Base-by-base conservation (phyloP, 2,888 invertebrate genomes). In the Resseliella maxima region DNA sequence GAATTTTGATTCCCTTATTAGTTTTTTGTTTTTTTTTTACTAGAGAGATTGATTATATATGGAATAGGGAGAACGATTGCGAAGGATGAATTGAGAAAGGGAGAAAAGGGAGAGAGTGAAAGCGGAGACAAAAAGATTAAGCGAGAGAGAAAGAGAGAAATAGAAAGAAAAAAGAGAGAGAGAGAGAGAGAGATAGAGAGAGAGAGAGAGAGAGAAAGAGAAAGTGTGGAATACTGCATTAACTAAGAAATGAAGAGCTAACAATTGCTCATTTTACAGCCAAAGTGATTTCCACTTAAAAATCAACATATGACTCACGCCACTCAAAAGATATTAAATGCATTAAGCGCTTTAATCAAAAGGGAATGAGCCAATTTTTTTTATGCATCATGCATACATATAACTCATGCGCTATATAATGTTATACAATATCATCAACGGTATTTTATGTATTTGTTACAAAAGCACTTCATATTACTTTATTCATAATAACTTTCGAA, bases 211-310 rank as follows among this genome's bases (percentile, higher is more conserved):
- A 41, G 41, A 41, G 41, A 41, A 41, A 41, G 41, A 41, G 41
- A 41, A 12, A 41, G 12, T n/a, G n/a, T n/a, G n/a, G 45, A 45
- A 10, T 45, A 45, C 5, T 45, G 45, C 45, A 45, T 5, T 45
- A 41, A 15, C 15, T 18, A 8, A 18, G 12, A 59, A 24, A 2
- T 24, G 27, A 5, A 59, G 59, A 18, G 12, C 59, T 24, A 59
- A 24, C 59, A 59, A 59, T 59, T 59, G n/a, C 27, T 59, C n/a
- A 59, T 59, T 59, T 59, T 59, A 59, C 27, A 24, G 59, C 12
- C n/a, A 59, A 59, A 24, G 59, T 24, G 59, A 59, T 59, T 59
- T 24, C 27, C n/a, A 59, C 59, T 59, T 27, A 24, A 59, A 59
- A 59, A 59, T 59, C 59, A 59, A n/a, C 59, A 59, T n/a, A n/a